Percentiles rank a stretch among this genome's conserved stretches.
Evolutionary conservation across 2,113 vertebrate genomes (phyloP).

Genomic region (Tringa solitaria): DNA sequence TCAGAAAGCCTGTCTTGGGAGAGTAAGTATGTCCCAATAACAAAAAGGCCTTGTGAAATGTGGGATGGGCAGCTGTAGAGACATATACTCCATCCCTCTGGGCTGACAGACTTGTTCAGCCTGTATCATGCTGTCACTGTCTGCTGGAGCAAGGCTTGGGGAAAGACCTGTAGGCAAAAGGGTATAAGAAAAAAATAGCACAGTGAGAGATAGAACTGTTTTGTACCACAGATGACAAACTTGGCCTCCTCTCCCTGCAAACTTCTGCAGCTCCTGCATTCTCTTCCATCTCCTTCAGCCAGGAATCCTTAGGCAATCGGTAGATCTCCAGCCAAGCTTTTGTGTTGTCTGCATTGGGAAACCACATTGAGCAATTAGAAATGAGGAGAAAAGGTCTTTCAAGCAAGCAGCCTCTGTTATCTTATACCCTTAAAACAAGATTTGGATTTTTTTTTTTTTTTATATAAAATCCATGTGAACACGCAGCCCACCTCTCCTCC

Average conservation of each 20-base stretch:
- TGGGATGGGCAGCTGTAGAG: not conserved
- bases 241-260: slow-evolving; percentile 10
- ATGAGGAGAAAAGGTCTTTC: slow-evolving; percentile 10
- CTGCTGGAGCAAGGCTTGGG: not conserved
- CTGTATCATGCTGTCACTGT: not conserved
- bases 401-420: not conserved
- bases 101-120: not conserved
- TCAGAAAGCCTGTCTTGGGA: not conserved
- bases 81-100: not conserved
- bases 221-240: slow-evolving; percentile 25
- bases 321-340: slow-evolving; percentile 84
- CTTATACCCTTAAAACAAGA: not conserved
- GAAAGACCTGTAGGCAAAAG: not conserved
- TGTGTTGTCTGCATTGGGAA: slow-evolving; percentile 73
- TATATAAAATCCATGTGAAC: not conserved
- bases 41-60: slow-evolving; percentile 27
- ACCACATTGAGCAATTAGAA: slow-evolving; percentile 29
- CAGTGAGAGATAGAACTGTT: not conserved
- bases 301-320: slow-evolving; percentile 80
- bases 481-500: not conserved
- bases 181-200: not conserved
- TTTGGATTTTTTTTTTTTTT: not conserved
- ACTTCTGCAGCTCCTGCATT: not conserved
- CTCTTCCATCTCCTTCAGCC: slow-evolving; percentile 78
- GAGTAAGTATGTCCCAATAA: not conserved